These are phyloP conservation scores for Agapostemon virescens DNA, from an alignment of 2,888 invertebrate species.

Conservation along the genomic window DNA sequence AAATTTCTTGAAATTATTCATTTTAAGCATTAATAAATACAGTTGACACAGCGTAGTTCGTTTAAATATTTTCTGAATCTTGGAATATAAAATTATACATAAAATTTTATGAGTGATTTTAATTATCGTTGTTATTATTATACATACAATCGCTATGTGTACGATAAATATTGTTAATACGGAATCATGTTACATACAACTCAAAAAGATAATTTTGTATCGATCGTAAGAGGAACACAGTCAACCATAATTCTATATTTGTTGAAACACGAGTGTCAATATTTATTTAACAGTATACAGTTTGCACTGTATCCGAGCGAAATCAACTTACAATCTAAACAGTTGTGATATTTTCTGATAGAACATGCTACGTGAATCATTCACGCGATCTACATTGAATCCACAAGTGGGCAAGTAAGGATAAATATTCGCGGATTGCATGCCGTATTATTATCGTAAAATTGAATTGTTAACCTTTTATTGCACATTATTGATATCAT, in stretches of 20 bases:
- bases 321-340: slow-evolving; percentile 14
- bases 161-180: too few species aligned
- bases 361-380: slow-evolving; percentile 20
- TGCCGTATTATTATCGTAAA: slow-evolving; percentile 25
- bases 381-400: slow-evolving; percentile 49
- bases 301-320: not conserved
- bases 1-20: not conserved
- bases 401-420: slow-evolving; percentile 57
- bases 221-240: not conserved
- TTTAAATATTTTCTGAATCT: not conserved
- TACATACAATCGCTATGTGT: too few species aligned
- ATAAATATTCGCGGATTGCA: slow-evolving; percentile 49
- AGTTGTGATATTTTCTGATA: slow-evolving; percentile 20
- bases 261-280: not conserved
- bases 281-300: not conserved
- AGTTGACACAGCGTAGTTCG: not conserved
- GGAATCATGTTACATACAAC: not conserved
- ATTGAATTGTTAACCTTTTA: slow-evolving; percentile 11
- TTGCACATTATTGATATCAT: not conserved
- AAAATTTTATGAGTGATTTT: not conserved
- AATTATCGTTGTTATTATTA: not conserved
- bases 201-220: not conserved
- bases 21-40: not conserved
- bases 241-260: not conserved
- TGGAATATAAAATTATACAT: not conserved